Percentiles rank a stretch among this genome's conserved stretches.
These are phyloP conservation scores for Prinia subflava DNA, from an alignment of 2,113 vertebrate genomes.

Conservation along the genomic window DNA sequence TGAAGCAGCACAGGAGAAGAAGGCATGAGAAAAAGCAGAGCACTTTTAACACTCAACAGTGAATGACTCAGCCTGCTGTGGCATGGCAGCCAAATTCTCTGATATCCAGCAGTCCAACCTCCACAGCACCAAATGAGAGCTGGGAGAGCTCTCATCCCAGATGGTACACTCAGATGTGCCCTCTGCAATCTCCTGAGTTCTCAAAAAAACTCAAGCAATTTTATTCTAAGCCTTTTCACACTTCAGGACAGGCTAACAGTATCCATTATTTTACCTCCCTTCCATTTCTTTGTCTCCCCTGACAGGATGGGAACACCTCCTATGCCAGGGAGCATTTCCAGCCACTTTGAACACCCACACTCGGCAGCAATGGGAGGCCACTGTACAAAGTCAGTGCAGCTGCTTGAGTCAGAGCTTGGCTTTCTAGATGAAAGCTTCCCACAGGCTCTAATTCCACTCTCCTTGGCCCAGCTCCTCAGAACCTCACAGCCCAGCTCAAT, in stretches of 20 bases:
- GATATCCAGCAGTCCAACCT: neutral
- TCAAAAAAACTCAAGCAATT: neutral
- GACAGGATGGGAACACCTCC: neutral
- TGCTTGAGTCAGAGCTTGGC: neutral
- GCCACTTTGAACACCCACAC: neutral
- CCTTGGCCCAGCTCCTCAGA: neutral
- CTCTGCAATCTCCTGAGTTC: neutral
- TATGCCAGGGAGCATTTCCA: neutral
- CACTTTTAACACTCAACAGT: neutral
- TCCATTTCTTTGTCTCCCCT: neutral
- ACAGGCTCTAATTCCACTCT: neutral
- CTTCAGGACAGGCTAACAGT: neutral
- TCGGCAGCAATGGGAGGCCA: neutral
- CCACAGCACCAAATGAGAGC: neutral
- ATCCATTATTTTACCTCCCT: neutral
- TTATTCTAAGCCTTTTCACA: neutral
- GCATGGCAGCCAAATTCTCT: neutral
- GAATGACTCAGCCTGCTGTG: neutral
- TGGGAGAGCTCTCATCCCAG: neutral
- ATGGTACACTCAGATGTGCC: neutral
- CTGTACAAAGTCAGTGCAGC: neutral
- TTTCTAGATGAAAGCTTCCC: neutral
- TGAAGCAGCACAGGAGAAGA: neutral
- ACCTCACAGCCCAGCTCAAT: neutral
- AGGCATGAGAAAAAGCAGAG: neutral